Conservation (phyloP, 1,140 invertebrate species). For the Lepidurus apus region DNA sequence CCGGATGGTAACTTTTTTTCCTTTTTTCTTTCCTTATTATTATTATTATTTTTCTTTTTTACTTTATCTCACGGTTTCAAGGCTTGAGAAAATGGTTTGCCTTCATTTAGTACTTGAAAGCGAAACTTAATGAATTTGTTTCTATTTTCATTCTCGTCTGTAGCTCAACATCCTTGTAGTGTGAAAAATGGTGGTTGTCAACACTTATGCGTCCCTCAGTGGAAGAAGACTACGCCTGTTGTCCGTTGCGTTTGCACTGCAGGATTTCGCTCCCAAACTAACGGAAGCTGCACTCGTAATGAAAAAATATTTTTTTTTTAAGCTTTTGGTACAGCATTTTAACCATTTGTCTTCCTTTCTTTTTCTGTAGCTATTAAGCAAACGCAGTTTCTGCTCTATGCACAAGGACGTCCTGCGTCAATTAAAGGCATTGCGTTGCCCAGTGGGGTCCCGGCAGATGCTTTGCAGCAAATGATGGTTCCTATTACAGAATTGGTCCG, state of each 20-base stretch:
- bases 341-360: conserved; percentile 32
- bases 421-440: conserved; percentile 56
- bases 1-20: conserved; percentile 52
- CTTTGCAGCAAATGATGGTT: conserved; percentile 54
- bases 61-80: neutral
- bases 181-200: conserved; percentile 50
- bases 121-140: neutral
- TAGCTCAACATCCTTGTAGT: conserved; percentile 43
- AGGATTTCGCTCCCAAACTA: conserved; percentile 56
- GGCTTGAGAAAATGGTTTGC: neutral
- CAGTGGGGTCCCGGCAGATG: conserved; percentile 39
- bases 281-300: conserved; percentile 56
- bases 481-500: conserved; percentile 58
- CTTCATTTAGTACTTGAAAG: neutral
- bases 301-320: conserved; percentile 25
- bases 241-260: conserved; percentile 63
- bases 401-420: conserved; percentile 56
- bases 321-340: neutral
- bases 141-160: conserved; percentile 40
- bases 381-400: conserved; percentile 57
- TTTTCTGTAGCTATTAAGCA: conserved; percentile 46
- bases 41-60: too few relatives aligned
- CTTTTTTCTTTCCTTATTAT: conserved; percentile 24
- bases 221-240: conserved; percentile 50
- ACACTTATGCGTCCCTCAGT: conserved; percentile 51